Base-by-base conservation (phyloP, 2,797 vertebrate species). In the Pelochelys cantorii region DNA sequence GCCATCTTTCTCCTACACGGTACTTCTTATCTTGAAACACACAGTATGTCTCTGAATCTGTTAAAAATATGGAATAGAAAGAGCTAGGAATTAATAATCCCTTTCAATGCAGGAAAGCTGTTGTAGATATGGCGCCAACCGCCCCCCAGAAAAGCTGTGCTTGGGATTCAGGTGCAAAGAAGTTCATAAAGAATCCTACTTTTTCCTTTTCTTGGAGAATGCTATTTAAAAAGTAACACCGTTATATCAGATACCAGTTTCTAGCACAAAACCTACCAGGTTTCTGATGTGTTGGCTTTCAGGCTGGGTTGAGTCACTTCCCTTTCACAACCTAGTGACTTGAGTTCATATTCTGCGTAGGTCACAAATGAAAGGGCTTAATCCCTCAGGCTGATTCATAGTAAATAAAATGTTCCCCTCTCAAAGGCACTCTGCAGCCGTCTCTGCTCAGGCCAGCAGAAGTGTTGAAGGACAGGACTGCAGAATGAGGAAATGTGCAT, bases 1-100 rank as follows among this genome's bases (percentile, higher is more conserved):
- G 98, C 98, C 98, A 98, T 96, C 97, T 97, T 94, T 98, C 98
- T 90, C 98, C 98, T 87, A 98, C 96, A 55, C 97, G 98, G 83
- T 98, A 98, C 94, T 98, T 98, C 98, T 98, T 98, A 83, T 98
- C 98, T 98, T 98, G 98, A 95, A 98, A 98, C 83, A 98, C 34
- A 87, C 98, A 98, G 87, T 98, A 97, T 23, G 98, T 98, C 84
- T 98, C 98, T 56, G 98, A 98, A 97, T 98, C 98, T 98, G 97
- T 78, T 84, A 94, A 92, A 96, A 80, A 95, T 3, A 83, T 92
- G 79, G 57, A 95, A 55, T 82, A 93, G 79, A 57, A 90, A 92
- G 42, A 83, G 20, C 22, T 56, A 9, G 92, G 80, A 94, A 78
- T 52, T 11, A 86, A 60, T 25, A 37, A 80, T 87, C 85, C 79